phyloP scores from a whole-genome alignment of 2,113 vertebrate species.

The Notarius quadriscutis region DNA sequence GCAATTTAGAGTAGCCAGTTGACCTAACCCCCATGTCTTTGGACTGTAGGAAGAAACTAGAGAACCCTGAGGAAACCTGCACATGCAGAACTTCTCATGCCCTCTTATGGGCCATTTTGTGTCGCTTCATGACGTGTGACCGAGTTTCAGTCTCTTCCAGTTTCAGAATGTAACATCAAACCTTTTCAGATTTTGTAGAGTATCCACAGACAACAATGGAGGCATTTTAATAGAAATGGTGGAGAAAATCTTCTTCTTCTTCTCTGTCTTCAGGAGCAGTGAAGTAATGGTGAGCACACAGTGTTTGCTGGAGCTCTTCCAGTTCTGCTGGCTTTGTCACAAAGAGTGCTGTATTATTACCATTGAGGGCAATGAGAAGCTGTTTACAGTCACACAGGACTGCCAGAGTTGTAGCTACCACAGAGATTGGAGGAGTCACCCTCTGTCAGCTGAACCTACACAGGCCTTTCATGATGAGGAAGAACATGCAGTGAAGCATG shows the following conservation, averaged over 20 bases:
- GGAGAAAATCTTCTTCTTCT: not conserved
- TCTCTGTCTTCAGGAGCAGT: not conserved
- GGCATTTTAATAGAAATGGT: not conserved
- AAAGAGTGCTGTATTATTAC: conserved; percentile 24
- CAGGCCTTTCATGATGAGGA: not conserved
- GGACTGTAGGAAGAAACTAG: no score
- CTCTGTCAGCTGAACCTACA: not conserved
- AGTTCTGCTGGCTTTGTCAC: not conserved
- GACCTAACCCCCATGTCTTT: no score
- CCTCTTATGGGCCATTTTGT: not conserved
- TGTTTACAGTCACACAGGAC: no score
- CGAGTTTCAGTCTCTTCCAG: not conserved
- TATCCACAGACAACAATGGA: no score
- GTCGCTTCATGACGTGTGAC: not conserved
- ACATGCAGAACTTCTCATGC: not conserved
- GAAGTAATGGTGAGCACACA: conserved; percentile 13
- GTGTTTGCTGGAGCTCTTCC: no score
- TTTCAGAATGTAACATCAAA: not conserved
- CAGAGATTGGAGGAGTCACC: not conserved
- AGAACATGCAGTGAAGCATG: not conserved
- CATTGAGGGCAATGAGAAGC: not conserved
- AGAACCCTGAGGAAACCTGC: no score
- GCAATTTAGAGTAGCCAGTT: no score
- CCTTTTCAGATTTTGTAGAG: no score
- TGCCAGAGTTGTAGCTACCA: no score